phyloP scores from a whole-genome alignment of 2,888 invertebrate genomes.

The Drosophila meridiana region DNA sequence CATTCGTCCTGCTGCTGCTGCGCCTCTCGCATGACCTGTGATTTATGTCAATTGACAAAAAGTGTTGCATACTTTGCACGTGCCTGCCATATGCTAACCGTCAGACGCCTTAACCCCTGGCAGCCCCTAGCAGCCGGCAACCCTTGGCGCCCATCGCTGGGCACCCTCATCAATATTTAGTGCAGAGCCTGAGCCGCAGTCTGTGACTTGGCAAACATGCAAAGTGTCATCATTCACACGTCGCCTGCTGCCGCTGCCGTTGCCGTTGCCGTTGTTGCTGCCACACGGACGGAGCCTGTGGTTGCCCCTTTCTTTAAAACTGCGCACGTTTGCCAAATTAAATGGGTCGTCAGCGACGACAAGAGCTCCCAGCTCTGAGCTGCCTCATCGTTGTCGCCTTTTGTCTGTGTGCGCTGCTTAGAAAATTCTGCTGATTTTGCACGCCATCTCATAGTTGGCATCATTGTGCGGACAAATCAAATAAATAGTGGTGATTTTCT shows the following conservation, averaged over 20 bases:
- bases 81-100: conserved; percentile 57
- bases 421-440: conserved; percentile 75
- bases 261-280: conserved; percentile 20
- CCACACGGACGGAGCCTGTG: conserved; percentile 26
- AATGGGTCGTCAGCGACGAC: conserved; percentile 72
- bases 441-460: conserved; percentile 71
- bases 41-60: conserved; percentile 69
- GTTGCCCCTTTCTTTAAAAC: conserved; percentile 67
- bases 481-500: conserved; percentile 76
- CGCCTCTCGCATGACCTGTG: conserved; percentile 32
- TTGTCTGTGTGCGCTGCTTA: conserved; percentile 50
- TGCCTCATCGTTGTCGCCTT: conserved; percentile 60
- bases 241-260: conserved; percentile 51
- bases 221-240: conserved; percentile 82
- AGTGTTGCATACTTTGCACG: conserved; percentile 79
- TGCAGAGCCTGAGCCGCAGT: conserved; percentile 52
- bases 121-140: not conserved
- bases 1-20: not conserved
- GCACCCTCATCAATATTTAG: conserved; percentile 79
- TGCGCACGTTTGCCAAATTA: conserved; percentile 82
- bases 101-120: conserved; percentile 13
- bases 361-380: conserved; percentile 30
- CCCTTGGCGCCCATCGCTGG: conserved; percentile 19
- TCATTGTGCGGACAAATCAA: conserved; percentile 77
- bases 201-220: conserved; percentile 79